Evolutionary conservation across 2,113 vertebrate genomes (phyloP).

Genomic region (Fukomys damarensis): DNA sequence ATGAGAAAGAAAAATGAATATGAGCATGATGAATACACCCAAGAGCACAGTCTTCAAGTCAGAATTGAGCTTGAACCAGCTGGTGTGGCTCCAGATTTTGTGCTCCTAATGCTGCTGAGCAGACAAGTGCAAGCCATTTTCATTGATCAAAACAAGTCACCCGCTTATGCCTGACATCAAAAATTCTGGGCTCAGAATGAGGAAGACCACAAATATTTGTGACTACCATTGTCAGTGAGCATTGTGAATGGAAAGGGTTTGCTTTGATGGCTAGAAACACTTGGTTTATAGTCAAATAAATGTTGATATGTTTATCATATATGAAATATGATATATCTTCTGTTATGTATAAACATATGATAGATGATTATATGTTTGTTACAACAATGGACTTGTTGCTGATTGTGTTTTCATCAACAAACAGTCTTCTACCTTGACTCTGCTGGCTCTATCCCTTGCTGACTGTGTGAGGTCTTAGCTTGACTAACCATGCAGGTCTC

Average conservation of each 20-base stretch:
- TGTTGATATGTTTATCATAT: not conserved
- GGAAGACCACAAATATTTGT: not conserved
- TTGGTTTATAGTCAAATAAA: not conserved
- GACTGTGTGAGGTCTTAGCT: not conserved
- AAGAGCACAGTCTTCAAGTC: not conserved
- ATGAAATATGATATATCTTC: not conserved
- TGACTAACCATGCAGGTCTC: not conserved
- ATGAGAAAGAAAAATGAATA: not conserved
- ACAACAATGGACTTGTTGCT: not conserved
- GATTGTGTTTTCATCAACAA: slow-evolving; percentile 2
- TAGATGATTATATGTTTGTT: not conserved
- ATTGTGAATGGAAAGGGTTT: not conserved
- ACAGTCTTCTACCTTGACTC: not conserved
- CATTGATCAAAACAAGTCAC: not conserved
- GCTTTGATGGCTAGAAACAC: not conserved
- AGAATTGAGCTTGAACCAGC: not conserved
- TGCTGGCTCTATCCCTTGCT: not conserved
- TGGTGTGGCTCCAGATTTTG: too few species aligned
- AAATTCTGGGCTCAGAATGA: not conserved
- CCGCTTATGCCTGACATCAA: not conserved
- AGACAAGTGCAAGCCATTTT: not conserved
- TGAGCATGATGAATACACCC: not conserved
- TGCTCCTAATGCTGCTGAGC: not conserved
- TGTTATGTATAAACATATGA: not conserved
- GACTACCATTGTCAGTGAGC: not conserved